Evolutionary conservation across 1,140 invertebrate species (phyloP), one percentile per base, ranked within the genome.

Genomic region (Bombus turneri): DNA sequence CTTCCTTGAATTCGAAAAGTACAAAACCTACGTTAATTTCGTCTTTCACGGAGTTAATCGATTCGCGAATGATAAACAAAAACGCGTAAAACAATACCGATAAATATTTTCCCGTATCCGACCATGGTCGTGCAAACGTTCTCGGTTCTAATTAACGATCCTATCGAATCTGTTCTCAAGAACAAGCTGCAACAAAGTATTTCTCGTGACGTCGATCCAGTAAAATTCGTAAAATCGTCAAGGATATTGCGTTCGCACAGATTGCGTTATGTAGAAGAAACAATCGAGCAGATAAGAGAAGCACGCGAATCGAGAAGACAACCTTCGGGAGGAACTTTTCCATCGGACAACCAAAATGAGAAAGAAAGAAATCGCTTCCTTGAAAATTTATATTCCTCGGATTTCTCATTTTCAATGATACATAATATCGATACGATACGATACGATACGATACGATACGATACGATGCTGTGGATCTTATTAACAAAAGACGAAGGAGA

Each of bases 201-300:
- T 47, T 69, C 64, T 47, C n/a, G 37, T 80, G 78, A 80, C 78
- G 78, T 69, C 13, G 41, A 34, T 53, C 25, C 47, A 31, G 64
- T 66, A 28, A 69, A 69, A 80, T 53, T 47, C 53, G 64, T 31
- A 53, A 69, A 69, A 80, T 69, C 62, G 62, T 68, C 77, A 66
- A 79, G 77, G 77, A 68, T 66, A 25, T 31, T 22, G 37, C 41
- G 43, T 75, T 53, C 47, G 47, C 47, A 22, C 47, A 5, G 47
- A 53, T 53, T 6, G 47, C 41, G 64, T 47, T 68, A 37, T 66
- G 1, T 13, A 53, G 1, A 39, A 41, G 62, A 34, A 37, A 68
- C 39, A 41, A 80, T 25, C 78, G 64, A n/a, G 15, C 12, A 15
- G 77, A 80, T 80, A 69, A 80, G 43, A 28, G 39, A 47, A 80